These are phyloP conservation scores for Oncorhynchus masou DNA, from an alignment of 2,113 vertebrate genomes.

Conservation along the genomic window DNA sequence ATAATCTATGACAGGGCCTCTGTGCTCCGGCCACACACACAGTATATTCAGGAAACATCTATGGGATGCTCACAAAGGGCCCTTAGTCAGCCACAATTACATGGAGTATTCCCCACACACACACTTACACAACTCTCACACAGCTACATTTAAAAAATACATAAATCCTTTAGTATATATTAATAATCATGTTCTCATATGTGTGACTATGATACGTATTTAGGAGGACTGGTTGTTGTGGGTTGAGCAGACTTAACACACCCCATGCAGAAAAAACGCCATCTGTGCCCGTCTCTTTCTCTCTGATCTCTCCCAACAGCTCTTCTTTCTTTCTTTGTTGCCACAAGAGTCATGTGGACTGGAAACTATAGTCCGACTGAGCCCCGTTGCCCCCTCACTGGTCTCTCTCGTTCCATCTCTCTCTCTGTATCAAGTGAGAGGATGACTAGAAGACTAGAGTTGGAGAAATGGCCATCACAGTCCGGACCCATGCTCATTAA, in stretches of 20 bases:
- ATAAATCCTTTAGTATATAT: not conserved
- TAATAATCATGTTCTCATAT: not conserved
- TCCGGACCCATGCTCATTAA: conserved; percentile 12
- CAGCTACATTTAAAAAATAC: not conserved
- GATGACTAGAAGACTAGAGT: not conserved
- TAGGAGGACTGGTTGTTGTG: not conserved
- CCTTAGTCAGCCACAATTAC: not conserved
- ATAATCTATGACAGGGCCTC: not conserved
- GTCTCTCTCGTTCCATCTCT: not conserved
- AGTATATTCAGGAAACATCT: not conserved
- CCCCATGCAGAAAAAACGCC: conserved; percentile 8
- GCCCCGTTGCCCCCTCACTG: not conserved
- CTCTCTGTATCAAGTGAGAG: conserved; percentile 8
- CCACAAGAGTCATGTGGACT: not conserved
- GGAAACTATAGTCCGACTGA: not conserved
- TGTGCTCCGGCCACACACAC: not conserved
- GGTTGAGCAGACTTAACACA: not conserved
- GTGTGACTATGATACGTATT: not conserved
- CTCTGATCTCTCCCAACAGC: not conserved
- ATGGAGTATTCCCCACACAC: not conserved
- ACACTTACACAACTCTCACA: not conserved
- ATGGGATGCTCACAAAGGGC: not conserved
- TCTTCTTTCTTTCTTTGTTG: too few relatives aligned
- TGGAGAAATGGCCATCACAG: not conserved
- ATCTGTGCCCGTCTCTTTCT: conserved; percentile 8